Base-by-base conservation (phyloP, 2,888 invertebrate genomes). In the Agonum fuliginosum region DNA sequence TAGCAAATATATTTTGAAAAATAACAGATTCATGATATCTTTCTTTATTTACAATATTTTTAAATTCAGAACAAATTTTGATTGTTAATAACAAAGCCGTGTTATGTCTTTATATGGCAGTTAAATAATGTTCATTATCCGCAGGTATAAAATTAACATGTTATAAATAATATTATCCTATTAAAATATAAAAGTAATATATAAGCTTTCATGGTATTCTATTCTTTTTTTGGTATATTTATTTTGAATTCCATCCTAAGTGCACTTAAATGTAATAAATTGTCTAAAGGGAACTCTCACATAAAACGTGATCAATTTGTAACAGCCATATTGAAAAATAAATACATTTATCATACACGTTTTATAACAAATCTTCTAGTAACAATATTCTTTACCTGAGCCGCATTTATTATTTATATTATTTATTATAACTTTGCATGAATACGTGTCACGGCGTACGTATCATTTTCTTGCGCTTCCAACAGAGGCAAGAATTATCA, bases 261-360 rank as follows among this genome's bases (percentile, higher is more conserved):
- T 83, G 83, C 83, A 83, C 83, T 83, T 83, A 81, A 83, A 79
- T 79, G 80, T 79, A 80, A 81, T 80, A 78, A 80, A 73, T 81
- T 80, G 78, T 80, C 72, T 81, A 80, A 79, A 78, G 76, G 77
- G 41, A 77, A 51, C 41, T 58, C 24, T 77, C 77, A 77, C 77
- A 77, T 70, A 58, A 77, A 77, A 77, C 77, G 77, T 77, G 77
- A 77, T 77, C 77, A 77, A 65, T 43, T 62, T 41, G 34, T 75
- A 67, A 77, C 77, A 77, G 77, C 77, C 77, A 77, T 77, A 43
- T 70, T 70, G 24, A 67, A 77, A 76, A 77, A 72, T 54, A 72
- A 70, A 77, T 77, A 77, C 51, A 77, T 70, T 70, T 27, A 77
- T 70, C 51, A 70, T 76, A 34, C 73, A 58, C 17, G 67, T 67